phyloP scores from a whole-genome alignment of 1,140 invertebrate genomes.

The Drosophila novamexicana region DNA sequence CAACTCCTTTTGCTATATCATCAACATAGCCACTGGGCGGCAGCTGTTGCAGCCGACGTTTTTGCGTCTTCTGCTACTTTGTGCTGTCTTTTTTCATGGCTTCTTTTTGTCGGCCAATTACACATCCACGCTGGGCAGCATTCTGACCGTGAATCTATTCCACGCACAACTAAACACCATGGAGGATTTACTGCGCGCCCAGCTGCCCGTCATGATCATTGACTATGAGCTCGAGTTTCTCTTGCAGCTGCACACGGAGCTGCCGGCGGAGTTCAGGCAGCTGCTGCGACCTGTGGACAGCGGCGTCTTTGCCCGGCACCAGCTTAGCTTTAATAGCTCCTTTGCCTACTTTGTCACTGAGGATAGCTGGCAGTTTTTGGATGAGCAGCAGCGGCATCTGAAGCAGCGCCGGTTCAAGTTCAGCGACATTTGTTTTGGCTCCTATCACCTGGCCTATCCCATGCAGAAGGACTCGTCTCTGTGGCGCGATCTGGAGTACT shows the following conservation, averaged over 20 bases:
- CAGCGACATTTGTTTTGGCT: slow-evolving; percentile 70
- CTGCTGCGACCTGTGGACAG: slow-evolving; percentile 64
- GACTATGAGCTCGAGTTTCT: slow-evolving; percentile 78
- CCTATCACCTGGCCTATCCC: slow-evolving; percentile 69
- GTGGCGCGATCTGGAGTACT: slow-evolving; percentile 72
- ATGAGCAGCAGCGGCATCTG: slow-evolving; percentile 67
- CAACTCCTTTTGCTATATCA: slow-evolving; percentile 64
- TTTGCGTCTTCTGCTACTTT: slow-evolving; percentile 54
- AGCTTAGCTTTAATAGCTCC: slow-evolving; percentile 59
- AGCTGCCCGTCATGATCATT: slow-evolving; percentile 74
- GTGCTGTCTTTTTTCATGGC: slow-evolving; percentile 66
- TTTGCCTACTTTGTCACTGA: slow-evolving; percentile 72
- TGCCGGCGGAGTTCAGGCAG: slow-evolving; percentile 49
- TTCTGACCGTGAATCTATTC: slow-evolving; percentile 71
- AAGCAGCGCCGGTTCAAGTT: slow-evolving; percentile 63
- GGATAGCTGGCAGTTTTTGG: slow-evolving; percentile 69
- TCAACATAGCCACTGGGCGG: slow-evolving; percentile 61
- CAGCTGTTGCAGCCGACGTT: slow-evolving; percentile 44
- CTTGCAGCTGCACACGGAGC: slow-evolving; percentile 35
- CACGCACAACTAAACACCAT: slow-evolving; percentile 73
- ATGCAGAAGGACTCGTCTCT: slow-evolving; percentile 68
- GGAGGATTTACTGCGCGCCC: slow-evolving; percentile 61
- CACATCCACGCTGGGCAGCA: slow-evolving; percentile 74
- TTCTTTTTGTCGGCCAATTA: slow-evolving; percentile 74
- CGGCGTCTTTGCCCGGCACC: slow-evolving; percentile 56